Base-by-base conservation (phyloP, 1,140 invertebrate genomes). In the Ceratina calcarata region DNA sequence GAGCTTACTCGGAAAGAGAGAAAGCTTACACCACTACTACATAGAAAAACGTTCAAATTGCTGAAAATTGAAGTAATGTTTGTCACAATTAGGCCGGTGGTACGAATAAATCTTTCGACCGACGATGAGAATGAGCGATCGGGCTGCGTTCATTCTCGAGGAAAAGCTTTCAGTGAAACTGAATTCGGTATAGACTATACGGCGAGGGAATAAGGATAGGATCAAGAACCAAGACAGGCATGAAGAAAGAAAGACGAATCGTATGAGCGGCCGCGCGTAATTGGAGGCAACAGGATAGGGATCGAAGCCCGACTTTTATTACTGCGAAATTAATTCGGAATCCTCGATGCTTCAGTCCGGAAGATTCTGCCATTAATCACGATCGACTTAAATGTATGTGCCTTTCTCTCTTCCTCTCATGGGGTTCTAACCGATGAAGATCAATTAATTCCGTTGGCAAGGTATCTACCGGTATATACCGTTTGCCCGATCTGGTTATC, bases 321-420 rank as follows among this genome's bases (percentile, higher is more conserved):
- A 64, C 27, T 20, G 15, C 27, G 76, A 76, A 78, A 78, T 78
- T 78, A 78, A 80, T 80, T 76, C 72, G 65, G 68, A 67, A 60
- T 68, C 53, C 57, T 49, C 51, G 49, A 20, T 45, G 37, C 37
- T 10, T 16, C 15, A 49, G 37, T 6, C 20, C 16, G 22, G 18
- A 16, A 51, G 53, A 55, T 61, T 4, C 16, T 12, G 45, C 22
- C 32, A 72, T 78, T 61, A 72, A 78, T 78, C 76, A 78, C 49
- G 76, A 37, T 37, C 68, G 60, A 72, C 20, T 45, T 64, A 72
- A 78, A 72, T 51, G 69, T 72, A 72, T 72, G 69, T 78, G 72
- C 51, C 76, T 49, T 53, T 20, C 58, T 72, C 55, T 72, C 61
- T 45, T 45, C 37, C 37, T 10, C 6, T 45, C 37, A 6, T 6